Conservation (phyloP, 2,797 vertebrate species). For the Sebastolobus altivelis region DNA sequence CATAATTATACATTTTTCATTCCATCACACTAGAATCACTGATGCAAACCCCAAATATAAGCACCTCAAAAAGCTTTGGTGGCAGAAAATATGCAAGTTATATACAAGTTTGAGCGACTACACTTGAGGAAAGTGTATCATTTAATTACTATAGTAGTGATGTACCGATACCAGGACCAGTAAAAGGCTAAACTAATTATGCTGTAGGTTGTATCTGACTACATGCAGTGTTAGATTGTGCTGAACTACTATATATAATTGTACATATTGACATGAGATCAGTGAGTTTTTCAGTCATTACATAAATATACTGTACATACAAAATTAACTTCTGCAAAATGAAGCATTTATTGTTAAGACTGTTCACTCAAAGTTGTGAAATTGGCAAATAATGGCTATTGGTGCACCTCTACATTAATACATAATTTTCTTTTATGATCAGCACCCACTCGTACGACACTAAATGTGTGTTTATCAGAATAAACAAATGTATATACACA, state of each 20-base stretch:
- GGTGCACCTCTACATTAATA: constrained; percentile 16
- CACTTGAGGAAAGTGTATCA: constrained; percentile 42
- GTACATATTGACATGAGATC: constrained; percentile 42
- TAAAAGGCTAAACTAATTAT: constrained; percentile 53
- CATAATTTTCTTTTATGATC: constrained; percentile 13
- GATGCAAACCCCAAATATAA: constrained; percentile 33
- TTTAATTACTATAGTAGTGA: constrained; percentile 30
- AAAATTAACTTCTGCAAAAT: constrained; percentile 28
- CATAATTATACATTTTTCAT: constrained; percentile 58
- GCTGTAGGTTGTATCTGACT: constrained; percentile 38
- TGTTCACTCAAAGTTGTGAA: constrained; percentile 13
- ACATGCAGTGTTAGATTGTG: constrained; percentile 62
- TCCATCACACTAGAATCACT: constrained; percentile 53
- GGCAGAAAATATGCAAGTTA: constrained; percentile 40
- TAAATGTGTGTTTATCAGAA: constrained; percentile 30
- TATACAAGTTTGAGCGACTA: constrained; percentile 36
- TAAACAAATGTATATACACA: constrained; percentile 22
- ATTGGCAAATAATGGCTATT: constrained; percentile 5
- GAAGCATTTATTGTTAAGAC: constrained; percentile 15
- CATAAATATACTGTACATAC: constrained; percentile 37
- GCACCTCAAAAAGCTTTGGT: constrained; percentile 41
- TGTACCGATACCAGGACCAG: constrained; percentile 71
- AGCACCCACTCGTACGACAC: constrained; percentile 3
- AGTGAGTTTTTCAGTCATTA: constrained; percentile 4
- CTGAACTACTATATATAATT: constrained; percentile 56